Conservation (phyloP, 2,888 invertebrate species). For the Galerucella nymphaeae region DNA sequence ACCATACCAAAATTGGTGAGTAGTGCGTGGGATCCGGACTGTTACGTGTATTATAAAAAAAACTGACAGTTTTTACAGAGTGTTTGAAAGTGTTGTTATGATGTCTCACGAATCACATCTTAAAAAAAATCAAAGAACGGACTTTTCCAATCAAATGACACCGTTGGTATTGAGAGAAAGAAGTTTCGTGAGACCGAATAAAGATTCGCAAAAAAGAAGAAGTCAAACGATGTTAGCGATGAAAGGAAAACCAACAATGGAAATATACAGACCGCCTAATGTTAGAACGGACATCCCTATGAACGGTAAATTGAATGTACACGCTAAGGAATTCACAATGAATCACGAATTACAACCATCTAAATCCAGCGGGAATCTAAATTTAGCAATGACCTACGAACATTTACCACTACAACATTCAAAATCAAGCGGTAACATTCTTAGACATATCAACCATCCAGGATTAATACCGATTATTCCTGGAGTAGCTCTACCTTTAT, state of each 20-base stretch:
- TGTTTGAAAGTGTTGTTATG: conserved; percentile 36
- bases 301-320: conserved; percentile 78
- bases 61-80: conserved; percentile 24
- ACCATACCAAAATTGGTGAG: conserved; percentile 58
- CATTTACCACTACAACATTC: conserved; percentile 64
- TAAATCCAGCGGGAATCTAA: conserved; percentile 62
- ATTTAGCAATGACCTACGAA: conserved; percentile 56
- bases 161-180: conserved; percentile 74
- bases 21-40: conserved; percentile 58
- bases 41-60: conserved; percentile 47
- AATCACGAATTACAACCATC: conserved; percentile 69
- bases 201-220: conserved; percentile 71
- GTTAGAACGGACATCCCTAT: conserved; percentile 59
- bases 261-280: conserved; percentile 89
- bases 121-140: conserved; percentile 62
- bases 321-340: conserved; percentile 92
- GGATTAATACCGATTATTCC: conserved; percentile 57
- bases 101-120: conserved; percentile 54
- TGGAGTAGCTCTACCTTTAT: conserved; percentile 60
- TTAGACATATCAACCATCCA: conserved; percentile 68
- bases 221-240: conserved; percentile 76
- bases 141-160: conserved; percentile 66
- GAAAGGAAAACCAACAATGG: conserved; percentile 85
- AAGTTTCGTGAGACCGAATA: conserved; percentile 75
- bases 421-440: conserved; percentile 74